Conservation (phyloP, 2,888 invertebrate genomes). For the Griposia aprilina region DNA sequence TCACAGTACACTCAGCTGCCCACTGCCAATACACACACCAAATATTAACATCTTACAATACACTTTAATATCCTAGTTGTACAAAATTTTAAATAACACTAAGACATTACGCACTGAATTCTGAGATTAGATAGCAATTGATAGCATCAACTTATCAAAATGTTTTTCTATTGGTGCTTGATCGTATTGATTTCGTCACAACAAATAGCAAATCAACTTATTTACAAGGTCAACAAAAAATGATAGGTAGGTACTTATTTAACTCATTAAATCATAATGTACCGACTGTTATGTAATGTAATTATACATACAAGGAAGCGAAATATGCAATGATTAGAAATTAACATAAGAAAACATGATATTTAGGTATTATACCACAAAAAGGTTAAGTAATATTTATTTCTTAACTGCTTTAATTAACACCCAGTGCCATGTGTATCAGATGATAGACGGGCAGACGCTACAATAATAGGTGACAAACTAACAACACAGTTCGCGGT, state of each 20-base stretch:
- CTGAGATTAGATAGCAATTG: slow-evolving; percentile 86
- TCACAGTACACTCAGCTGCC: slow-evolving; percentile 66
- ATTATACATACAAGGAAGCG: slow-evolving; percentile 17
- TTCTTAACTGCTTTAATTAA: not conserved
- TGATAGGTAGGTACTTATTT: slow-evolving; percentile 35
- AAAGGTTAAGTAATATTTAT: not conserved
- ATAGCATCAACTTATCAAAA: slow-evolving; percentile 84
- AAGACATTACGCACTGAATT: slow-evolving; percentile 82
- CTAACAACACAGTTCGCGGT: slow-evolving; percentile 33
- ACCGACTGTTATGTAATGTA: slow-evolving; percentile 8
- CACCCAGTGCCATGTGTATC: slow-evolving; percentile 1
- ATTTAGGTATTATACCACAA: slow-evolving; percentile 7
- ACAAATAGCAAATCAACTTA: slow-evolving; percentile 68
- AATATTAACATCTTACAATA: slow-evolving; percentile 69
- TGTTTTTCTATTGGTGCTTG: slow-evolving; percentile 76
- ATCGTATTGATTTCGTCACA: slow-evolving; percentile 70
- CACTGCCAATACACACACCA: slow-evolving; percentile 68
- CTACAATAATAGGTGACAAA: slow-evolving; percentile 16
- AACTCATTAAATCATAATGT: slow-evolving; percentile 30
- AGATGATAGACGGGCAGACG: slow-evolving; percentile 22
- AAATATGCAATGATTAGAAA: slow-evolving; percentile 16
- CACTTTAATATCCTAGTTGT: slow-evolving; percentile 75
- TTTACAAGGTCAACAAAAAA: slow-evolving; percentile 67
- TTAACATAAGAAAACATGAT: slow-evolving; percentile 5
- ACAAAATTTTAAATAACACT: slow-evolving; percentile 83